A percentile compares a stretch with the other conserved stretches of the same genome.
phyloP scores from a whole-genome alignment of 2,888 invertebrate genomes.

The Eudasyphora cyanicolor region DNA sequence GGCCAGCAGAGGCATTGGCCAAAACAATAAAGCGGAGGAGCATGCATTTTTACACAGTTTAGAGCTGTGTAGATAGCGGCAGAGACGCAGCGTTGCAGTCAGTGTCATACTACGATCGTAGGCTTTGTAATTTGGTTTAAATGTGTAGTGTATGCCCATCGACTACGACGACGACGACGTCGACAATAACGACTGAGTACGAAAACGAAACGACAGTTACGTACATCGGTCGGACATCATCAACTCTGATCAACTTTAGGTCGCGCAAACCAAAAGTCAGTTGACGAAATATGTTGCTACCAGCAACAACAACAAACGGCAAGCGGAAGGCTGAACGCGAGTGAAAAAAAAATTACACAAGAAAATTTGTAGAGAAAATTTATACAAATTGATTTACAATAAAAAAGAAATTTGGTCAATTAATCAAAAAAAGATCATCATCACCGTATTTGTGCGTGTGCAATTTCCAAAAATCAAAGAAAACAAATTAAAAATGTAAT shows the following conservation, averaged over 20 bases:
- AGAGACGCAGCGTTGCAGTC: too few relatives aligned
- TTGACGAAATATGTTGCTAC: slow-evolving; percentile 63
- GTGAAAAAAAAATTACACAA: slow-evolving; percentile 8
- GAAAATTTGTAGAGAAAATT: background rate
- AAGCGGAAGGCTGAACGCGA: background rate
- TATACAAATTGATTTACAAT: background rate
- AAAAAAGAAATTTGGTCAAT: slow-evolving; percentile 9
- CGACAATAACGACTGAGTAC: background rate
- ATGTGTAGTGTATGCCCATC: background rate
- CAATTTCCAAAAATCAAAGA: background rate
- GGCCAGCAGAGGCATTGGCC: background rate
- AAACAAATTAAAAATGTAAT: background rate
- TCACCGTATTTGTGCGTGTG: background rate
- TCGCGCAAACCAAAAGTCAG: slow-evolving; percentile 53
- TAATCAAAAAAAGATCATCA: slow-evolving; percentile 17
- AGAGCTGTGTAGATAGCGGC: slow-evolving; percentile 2
- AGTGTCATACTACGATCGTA: slow-evolving; percentile 12
- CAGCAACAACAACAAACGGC: slow-evolving; percentile 55
- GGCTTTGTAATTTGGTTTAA: background rate
- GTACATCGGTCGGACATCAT: slow-evolving; percentile 30
- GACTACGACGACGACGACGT: too few relatives aligned
- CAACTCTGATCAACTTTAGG: slow-evolving; percentile 55
- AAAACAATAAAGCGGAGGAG: background rate
- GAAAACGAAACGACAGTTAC: slow-evolving; percentile 24
- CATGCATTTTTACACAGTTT: slow-evolving; percentile 30